These are phyloP conservation scores for Onychomys arenicola DNA, from an alignment of 2,797 vertebrate genomes.

Conservation along the genomic window DNA sequence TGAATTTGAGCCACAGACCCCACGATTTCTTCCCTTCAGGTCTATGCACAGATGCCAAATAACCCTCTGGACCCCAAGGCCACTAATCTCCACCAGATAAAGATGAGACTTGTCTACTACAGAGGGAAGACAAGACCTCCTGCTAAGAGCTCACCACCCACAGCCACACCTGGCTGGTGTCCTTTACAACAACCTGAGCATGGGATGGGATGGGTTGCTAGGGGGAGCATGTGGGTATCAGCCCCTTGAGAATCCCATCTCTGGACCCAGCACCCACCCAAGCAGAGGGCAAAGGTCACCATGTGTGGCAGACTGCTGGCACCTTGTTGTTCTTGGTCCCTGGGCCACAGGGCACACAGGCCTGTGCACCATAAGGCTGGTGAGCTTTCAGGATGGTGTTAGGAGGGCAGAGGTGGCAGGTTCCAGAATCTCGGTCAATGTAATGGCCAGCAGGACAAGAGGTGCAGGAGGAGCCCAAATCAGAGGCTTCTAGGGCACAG, in stretches of 20 bases:
- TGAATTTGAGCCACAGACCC: neutral
- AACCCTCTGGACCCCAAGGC: neutral
- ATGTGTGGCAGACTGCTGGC: neutral
- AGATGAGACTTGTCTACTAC: neutral
- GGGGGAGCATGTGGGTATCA: neutral
- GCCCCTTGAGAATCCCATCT: neutral
- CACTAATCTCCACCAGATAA: neutral
- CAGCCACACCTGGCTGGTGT: neutral
- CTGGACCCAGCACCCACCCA: neutral
- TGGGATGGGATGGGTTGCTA: neutral
- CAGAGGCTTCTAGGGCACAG: constrained; percentile 88
- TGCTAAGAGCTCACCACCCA: neutral
- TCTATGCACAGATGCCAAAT: constrained; percentile 27
- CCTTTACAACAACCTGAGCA: neutral
- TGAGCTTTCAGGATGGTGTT: constrained; percentile 91
- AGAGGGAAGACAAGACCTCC: neutral
- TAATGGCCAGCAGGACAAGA: constrained; percentile 93
- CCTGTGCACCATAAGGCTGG: constrained; percentile 88
- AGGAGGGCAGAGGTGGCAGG: constrained; percentile 90
- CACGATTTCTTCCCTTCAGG: neutral
- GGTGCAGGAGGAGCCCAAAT: constrained; percentile 90
- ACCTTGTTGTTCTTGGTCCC: constrained; percentile 94
- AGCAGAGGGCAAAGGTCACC: neutral
- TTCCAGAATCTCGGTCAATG: constrained; percentile 89
- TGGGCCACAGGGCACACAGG: constrained; percentile 93